phyloP scores from a whole-genome alignment of 2,797 vertebrate species.

The Enteromius fasciolatus region DNA sequence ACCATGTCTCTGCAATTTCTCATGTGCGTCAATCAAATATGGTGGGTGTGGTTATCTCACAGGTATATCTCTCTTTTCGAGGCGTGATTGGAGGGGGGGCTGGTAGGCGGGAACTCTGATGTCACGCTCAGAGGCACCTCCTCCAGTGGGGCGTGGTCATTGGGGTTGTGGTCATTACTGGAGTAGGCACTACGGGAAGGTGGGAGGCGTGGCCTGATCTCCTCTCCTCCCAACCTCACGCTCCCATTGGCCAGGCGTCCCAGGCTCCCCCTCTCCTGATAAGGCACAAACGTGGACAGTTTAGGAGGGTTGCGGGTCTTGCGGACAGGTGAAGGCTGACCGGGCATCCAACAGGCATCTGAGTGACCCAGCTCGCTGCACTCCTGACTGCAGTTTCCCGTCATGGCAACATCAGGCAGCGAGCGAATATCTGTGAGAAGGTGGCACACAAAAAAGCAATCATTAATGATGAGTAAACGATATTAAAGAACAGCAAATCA shows the following conservation, averaged over 20 bases:
- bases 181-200: slow-evolving; percentile 99
- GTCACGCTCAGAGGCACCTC: slow-evolving; percentile 97
- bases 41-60: slow-evolving; percentile 78
- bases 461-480: slow-evolving; percentile 12
- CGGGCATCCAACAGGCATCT: slow-evolving; percentile 99
- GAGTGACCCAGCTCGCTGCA: slow-evolving; percentile 98
- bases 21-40: slow-evolving; percentile 63
- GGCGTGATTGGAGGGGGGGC: slow-evolving; percentile 88
- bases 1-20: slow-evolving; percentile 59
- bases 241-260: slow-evolving; percentile 94
- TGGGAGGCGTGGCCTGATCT: slow-evolving; percentile 92
- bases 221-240: slow-evolving; percentile 90
- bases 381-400: slow-evolving; percentile 96
- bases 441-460: slow-evolving; percentile 44
- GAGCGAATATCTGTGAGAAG: slow-evolving; percentile 89
- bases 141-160: slow-evolving; percentile 95
- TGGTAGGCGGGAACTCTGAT: slow-evolving; percentile 93
- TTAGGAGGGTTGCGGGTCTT: slow-evolving; percentile 97
- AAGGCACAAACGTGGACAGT: slow-evolving; percentile 99
- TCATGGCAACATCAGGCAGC: slow-evolving; percentile 98
- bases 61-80: slow-evolving; percentile 99
- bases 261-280: slow-evolving; percentile 99
- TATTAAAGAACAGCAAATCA: slow-evolving; percentile 13
- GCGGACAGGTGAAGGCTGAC: slow-evolving; percentile 94
- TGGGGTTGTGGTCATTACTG: slow-evolving; percentile 91